phyloP scores from a whole-genome alignment of 1,140 invertebrate species.

The Brachionus rubens region DNA sequence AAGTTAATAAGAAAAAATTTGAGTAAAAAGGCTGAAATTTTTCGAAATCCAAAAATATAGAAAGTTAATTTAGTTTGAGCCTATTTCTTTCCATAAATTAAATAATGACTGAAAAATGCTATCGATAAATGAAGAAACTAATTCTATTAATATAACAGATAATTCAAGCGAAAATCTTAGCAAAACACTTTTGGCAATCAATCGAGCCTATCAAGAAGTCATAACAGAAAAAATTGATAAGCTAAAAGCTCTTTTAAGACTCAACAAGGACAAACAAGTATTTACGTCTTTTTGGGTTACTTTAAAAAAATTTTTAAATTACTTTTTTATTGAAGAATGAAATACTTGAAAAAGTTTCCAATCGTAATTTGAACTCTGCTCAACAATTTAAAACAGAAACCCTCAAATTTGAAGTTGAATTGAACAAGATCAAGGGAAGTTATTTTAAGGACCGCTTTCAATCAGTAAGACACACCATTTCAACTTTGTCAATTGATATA shows the following conservation, averaged over 20 bases:
- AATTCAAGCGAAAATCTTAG: neutral
- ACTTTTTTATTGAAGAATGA: constrained; percentile 2
- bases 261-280: constrained; percentile 20
- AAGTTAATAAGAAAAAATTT: no score
- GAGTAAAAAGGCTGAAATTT: no score
- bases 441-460: constrained; percentile 44
- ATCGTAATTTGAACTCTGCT: neutral
- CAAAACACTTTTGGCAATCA: constrained; percentile 18
- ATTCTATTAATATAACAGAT: neutral
- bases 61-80: no score
- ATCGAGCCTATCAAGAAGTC: constrained; percentile 45
- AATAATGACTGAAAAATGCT: neutral
- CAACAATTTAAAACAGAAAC: neutral
- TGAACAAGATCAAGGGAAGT: constrained; percentile 25
- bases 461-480: neutral
- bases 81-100: no score
- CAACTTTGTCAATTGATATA: neutral
- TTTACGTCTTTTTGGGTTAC: neutral
- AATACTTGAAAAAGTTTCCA: constrained; percentile 26
- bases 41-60: no score
- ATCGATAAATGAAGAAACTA: neutral
- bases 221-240: constrained; percentile 18
- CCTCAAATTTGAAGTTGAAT: constrained; percentile 13
- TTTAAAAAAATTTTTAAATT: neutral
- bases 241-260: neutral